Conservation (phyloP, 2,113 vertebrate genomes). For the Aegithalos caudatus region DNA sequence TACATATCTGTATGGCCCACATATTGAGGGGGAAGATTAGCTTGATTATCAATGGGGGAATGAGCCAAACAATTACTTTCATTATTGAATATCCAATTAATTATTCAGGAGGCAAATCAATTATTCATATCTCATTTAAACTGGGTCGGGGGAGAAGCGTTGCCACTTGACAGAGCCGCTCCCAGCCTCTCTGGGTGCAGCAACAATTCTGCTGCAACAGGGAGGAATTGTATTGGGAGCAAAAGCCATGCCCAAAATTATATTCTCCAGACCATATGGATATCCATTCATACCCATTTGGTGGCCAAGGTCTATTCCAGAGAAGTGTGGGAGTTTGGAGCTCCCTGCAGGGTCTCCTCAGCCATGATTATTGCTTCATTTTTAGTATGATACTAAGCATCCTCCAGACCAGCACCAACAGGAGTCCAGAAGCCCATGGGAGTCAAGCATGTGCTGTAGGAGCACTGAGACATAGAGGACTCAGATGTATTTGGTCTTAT, state of each 20-base stretch:
- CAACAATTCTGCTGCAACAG: conserved; percentile 14
- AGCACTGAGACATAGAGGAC: neutral
- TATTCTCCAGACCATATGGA: neutral
- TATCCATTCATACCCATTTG: neutral
- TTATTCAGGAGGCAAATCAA: conserved; percentile 81
- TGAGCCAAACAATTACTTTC: conserved; percentile 83
- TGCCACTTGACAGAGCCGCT: conserved; percentile 71
- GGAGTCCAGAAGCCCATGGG: neutral
- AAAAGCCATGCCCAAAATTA: neutral
- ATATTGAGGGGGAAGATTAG: conserved; percentile 60
- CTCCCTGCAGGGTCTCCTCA: neutral
- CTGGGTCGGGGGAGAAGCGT: conserved; percentile 41
- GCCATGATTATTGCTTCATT: neutral
- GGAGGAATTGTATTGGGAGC: neutral
- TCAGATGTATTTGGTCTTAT: neutral
- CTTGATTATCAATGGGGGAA: conserved; percentile 73
- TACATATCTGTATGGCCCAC: conserved; percentile 48
- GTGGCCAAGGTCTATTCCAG: neutral
- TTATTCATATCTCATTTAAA: conserved; percentile 86
- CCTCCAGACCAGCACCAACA: neutral
- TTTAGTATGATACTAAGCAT: neutral
- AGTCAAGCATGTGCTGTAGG: accelerated
- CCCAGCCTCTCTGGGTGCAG: conserved; percentile 6
- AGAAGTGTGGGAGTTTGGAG: neutral
- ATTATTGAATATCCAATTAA: conserved; percentile 85